These are phyloP conservation scores for Trichoplusia ni DNA, from an alignment of 1,140 invertebrate species.

Conservation along the genomic window DNA sequence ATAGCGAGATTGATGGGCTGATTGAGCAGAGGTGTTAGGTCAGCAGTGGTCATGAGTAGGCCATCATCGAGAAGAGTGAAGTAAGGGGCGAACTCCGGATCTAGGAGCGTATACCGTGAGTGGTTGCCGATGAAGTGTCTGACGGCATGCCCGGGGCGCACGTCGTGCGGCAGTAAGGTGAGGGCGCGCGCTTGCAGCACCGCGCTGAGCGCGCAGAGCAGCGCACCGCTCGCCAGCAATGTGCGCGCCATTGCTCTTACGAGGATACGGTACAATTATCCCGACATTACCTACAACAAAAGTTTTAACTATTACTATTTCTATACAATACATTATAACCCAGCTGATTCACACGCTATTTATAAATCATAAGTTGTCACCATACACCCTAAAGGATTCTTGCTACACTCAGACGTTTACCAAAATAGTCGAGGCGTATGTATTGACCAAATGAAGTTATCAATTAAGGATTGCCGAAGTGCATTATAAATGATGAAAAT, in stretches of 20 bases:
- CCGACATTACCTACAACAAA: constrained; percentile 68
- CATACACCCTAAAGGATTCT: no score
- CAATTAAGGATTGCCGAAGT: no score
- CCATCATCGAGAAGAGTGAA: constrained; percentile 94
- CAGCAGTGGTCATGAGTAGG: constrained; percentile 93
- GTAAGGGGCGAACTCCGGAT: constrained; percentile 90
- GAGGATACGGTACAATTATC: constrained; percentile 48
- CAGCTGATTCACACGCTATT: no score
- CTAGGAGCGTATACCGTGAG: constrained; percentile 86
- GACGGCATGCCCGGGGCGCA: constrained; percentile 92
- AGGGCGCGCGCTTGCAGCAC: constrained; percentile 68
- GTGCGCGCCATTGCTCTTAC: constrained; percentile 61
- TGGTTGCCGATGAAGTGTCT: constrained; percentile 85
- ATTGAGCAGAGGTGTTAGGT: constrained; percentile 90
- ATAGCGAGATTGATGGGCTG: constrained; percentile 90
- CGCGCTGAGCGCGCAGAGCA: constrained; percentile 66
- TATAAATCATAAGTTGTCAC: no score
- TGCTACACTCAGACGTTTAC: no score
- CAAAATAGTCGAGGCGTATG: no score
- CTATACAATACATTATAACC: neutral
- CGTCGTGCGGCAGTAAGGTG: constrained; percentile 89
- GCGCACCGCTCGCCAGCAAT: constrained; percentile 63
- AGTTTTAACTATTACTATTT: neutral
- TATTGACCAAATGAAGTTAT: no score
- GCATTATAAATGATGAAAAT: no score